These are phyloP conservation scores for Cichladusa arquata DNA, from an alignment of 2,113 vertebrate species.

Conservation along the genomic window DNA sequence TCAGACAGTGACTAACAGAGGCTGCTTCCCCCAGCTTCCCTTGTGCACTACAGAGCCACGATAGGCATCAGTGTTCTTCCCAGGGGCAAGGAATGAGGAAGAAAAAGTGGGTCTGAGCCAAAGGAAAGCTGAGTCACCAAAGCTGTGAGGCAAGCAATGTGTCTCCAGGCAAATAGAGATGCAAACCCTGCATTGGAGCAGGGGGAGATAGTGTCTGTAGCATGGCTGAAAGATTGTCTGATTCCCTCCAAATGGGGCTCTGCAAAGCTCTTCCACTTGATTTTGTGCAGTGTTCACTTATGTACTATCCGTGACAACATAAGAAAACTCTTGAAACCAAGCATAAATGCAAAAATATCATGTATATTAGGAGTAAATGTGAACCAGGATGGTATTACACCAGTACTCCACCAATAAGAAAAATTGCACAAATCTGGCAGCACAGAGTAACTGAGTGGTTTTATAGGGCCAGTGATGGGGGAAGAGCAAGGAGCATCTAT, in stretches of 20 bases:
- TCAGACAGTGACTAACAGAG: slow-evolving; percentile 20
- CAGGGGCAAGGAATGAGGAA: slow-evolving; percentile 17
- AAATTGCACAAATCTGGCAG: neutral
- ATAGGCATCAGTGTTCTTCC: neutral
- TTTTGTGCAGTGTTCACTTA: neutral
- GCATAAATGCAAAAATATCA: neutral
- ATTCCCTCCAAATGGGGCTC: neutral
- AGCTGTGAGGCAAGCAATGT: neutral
- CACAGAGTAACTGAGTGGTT: neutral
- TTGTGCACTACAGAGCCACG: neutral
- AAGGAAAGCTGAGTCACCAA: neutral
- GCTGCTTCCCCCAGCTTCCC: neutral
- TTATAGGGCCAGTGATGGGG: neutral
- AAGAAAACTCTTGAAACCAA: neutral
- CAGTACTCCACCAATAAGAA: rapidly evolving
- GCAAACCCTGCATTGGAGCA: neutral
- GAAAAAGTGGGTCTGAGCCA: neutral
- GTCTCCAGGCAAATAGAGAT: neutral
- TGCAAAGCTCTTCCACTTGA: neutral
- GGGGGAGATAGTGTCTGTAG: rapidly evolving
- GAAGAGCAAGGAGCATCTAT: neutral
- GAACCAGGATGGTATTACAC: neutral
- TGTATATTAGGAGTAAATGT: neutral
- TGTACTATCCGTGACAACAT: rapidly evolving
- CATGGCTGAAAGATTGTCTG: neutral